Base-by-base conservation (phyloP, 1,140 invertebrate genomes). In the Orius insidiosus region DNA sequence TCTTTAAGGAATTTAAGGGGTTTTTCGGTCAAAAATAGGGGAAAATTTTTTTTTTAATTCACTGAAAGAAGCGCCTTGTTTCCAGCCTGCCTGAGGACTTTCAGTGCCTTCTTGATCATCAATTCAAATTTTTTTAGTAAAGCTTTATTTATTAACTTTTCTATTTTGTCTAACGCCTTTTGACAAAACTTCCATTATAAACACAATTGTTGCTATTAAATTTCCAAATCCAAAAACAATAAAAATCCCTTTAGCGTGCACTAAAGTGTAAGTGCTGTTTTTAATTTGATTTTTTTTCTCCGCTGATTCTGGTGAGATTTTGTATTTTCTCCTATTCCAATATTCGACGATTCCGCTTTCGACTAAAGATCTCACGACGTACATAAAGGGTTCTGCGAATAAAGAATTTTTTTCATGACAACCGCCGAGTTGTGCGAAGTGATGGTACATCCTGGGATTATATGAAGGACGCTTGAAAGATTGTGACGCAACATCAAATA, bases 361-460 rank as follows among this genome's bases (percentile, higher is more conserved):
- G n/a, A 55, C 51, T 4, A 56, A 43, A 19, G 44, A 19, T 1
- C 37, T 45, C n/a, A 53, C 32, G 14, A 55, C 43, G 4, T 15
- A 39, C 4, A 41, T 39, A 18, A 56, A 45, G 11, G 54, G 54
- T 33, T 54, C 46, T 52, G 50, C 1, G 55, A 56, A 13, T 51
- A n/a, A n/a, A n/a, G n/a, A n/a, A n/a, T 52, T n/a, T n/a, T 49
- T 33, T 51, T 45, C 3, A 56, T 38, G n/a, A 56, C 45, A 33
- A 56, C 48, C 2, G 54, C 48, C 0, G 54, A 52, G 1, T 48
- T 52, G 11, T 52, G 53, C 1, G 52, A 52, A 24, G 52, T 52
- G 11, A 54, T 47, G 2, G 53, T 38, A 16, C 55, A 56, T 5
- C 40, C 32, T 11, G 48, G 49, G 6, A 55, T 46, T 3, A 56